Conservation (phyloP, 2,113 vertebrate species). For the Festucalex cinctus region DNA sequence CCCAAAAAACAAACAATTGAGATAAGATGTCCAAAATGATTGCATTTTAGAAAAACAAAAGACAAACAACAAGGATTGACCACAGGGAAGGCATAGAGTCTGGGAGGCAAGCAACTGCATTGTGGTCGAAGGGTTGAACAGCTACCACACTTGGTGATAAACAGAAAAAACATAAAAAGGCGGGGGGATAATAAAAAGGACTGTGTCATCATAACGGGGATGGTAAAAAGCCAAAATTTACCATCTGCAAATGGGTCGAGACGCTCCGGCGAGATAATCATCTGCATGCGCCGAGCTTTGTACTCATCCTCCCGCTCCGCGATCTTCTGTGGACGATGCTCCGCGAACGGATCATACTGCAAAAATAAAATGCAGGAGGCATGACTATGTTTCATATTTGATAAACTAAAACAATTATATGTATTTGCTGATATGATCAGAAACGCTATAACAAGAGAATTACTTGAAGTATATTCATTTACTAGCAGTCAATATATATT, state of each 20-base stretch:
- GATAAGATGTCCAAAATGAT: background rate
- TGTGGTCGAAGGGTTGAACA: conserved; percentile 74
- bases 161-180: conserved; percentile 30
- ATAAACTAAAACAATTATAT: too few species aligned
- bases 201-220: conserved; percentile 29
- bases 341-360: conserved; percentile 97
- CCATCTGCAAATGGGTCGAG: conserved; percentile 99
- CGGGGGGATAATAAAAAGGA: conserved; percentile 36
- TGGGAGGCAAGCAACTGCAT: conserved; percentile 69
- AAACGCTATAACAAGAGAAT: too few species aligned
- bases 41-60: conserved; percentile 12
- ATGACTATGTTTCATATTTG: background rate
- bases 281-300: conserved; percentile 91
- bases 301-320: conserved; percentile 97
- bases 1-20: background rate
- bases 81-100: conserved; percentile 53
- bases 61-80: conserved; percentile 43
- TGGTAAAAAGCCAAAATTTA: conserved; percentile 72
- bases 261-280: conserved; percentile 99
- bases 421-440: too few species aligned
- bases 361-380: background rate
- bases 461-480: too few species aligned
- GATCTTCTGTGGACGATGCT: conserved; percentile 93
- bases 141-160: conserved; percentile 22
- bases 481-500: too few species aligned